Percentiles rank a stretch among this genome's conserved stretches.
Conservation (phyloP, 1,140 invertebrate genomes). For the Elymnias hypermnestra region DNA sequence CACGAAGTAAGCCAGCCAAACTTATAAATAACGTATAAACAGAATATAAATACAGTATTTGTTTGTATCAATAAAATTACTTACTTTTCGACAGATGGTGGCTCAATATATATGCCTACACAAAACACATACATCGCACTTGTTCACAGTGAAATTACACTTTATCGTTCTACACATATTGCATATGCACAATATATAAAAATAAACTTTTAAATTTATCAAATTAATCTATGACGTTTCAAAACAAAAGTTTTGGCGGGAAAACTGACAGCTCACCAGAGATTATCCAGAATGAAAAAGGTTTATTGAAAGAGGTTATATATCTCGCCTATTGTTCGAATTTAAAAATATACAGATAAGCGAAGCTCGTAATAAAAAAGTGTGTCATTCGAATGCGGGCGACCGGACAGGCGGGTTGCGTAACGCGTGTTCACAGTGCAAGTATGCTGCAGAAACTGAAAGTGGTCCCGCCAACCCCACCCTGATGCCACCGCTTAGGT, state of each 20-base stretch:
- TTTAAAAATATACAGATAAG: slow-evolving; percentile 3
- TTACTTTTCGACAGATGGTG: slow-evolving; percentile 73
- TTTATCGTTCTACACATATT: slow-evolving; percentile 45
- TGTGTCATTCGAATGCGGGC: slow-evolving; percentile 58
- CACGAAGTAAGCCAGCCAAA: too few species aligned
- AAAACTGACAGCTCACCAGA: too few species aligned
- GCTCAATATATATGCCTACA: slow-evolving; percentile 41
- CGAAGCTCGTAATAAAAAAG: slow-evolving; percentile 29
- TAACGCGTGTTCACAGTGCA: slow-evolving; percentile 46
- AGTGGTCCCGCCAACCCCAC: slow-evolving; percentile 51
- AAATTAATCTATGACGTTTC: too few species aligned
- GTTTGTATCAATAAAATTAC: too few species aligned
- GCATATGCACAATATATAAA: slow-evolving; percentile 17
- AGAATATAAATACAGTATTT: too few species aligned
- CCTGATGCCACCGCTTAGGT: slow-evolving; percentile 47
- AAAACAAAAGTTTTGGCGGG: neutral
- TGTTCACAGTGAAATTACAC: slow-evolving; percentile 42
- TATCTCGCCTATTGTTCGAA: slow-evolving; percentile 1
- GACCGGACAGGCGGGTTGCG: slow-evolving; percentile 39
- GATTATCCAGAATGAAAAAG: too few species aligned
- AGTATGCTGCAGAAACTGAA: slow-evolving; percentile 59
- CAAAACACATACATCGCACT: slow-evolving; percentile 55
- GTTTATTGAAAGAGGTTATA: too few species aligned
- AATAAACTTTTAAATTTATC: slow-evolving; percentile 1
- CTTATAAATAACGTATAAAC: too few species aligned